phyloP scores from a whole-genome alignment of 2,113 vertebrate species.

The Sylvietta virens region DNA sequence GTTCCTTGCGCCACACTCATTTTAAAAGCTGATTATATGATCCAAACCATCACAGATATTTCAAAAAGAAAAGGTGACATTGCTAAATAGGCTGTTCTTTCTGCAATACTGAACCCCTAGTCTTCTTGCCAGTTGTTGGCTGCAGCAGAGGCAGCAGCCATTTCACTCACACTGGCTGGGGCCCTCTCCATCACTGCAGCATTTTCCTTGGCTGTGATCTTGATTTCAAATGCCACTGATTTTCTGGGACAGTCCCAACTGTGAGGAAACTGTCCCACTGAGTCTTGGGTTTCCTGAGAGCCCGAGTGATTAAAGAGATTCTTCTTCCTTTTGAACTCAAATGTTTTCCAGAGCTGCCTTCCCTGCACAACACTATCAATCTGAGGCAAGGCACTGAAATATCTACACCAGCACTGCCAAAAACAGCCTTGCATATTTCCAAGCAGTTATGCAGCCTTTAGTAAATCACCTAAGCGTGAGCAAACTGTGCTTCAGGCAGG shows the following conservation, averaged over 20 bases:
- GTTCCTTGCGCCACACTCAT: background rate
- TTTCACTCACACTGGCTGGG: background rate
- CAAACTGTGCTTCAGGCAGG: background rate
- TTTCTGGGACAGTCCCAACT: conserved; percentile 64
- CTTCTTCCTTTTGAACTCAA: conserved; percentile 58
- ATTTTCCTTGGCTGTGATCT: conserved; percentile 30
- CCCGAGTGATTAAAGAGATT: conserved; percentile 70
- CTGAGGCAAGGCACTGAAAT: conserved; percentile 50
- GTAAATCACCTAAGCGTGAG: conserved; percentile 47
- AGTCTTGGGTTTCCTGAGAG: conserved; percentile 66
- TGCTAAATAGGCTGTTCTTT: background rate
- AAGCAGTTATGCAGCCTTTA: conserved; percentile 31
- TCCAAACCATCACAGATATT: background rate
- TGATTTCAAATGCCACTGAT: conserved; percentile 66
- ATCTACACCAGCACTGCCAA: conserved; percentile 38
- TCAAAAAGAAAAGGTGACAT: background rate
- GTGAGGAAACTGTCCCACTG: conserved; percentile 59
- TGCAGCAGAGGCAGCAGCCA: background rate
- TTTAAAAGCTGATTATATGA: background rate
- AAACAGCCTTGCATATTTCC: conserved; percentile 53
- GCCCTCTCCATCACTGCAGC: background rate
- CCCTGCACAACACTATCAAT: conserved; percentile 32
- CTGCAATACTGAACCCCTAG: background rate
- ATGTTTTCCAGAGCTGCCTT: conserved; percentile 42
- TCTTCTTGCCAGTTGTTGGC: background rate